Evolutionary conservation across 2,888 invertebrate genomes (phyloP).

Genomic region (Pseudanteris insignis): DNA sequence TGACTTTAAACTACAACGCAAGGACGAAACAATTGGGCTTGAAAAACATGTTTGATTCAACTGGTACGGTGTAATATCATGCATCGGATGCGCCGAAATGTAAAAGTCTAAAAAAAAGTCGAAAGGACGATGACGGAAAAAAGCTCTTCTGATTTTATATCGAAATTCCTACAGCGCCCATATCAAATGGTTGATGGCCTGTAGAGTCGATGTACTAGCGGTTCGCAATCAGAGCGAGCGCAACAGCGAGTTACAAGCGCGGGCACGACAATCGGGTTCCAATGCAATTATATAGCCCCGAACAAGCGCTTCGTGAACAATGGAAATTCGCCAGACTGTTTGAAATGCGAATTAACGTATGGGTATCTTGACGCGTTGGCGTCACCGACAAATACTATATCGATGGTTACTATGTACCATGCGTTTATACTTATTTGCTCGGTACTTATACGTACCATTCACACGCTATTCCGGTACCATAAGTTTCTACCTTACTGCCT

Average conservation of each 20-base stretch:
- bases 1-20: too few relatives aligned
- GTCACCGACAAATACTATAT: constrained; percentile 50
- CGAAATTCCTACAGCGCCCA: constrained; percentile 36
- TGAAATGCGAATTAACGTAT: constrained; percentile 61
- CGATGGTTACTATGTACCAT: constrained; percentile 33
- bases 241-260: constrained; percentile 43
- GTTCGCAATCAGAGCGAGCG: constrained; percentile 41
- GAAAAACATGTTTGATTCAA: too few relatives aligned
- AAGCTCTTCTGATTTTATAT: constrained; percentile 35
- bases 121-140: constrained; percentile 26
- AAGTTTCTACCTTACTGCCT: constrained; percentile 4
- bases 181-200: constrained; percentile 37
- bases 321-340: constrained; percentile 62
- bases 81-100: constrained; percentile 17
- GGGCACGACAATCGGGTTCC: constrained; percentile 41
- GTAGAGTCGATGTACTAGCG: constrained; percentile 38
- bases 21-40: too few relatives aligned
- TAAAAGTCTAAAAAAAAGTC: constrained; percentile 38
- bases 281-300: constrained; percentile 56
- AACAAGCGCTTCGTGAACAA: constrained; percentile 53
- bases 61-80: too few relatives aligned
- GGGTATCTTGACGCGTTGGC: constrained; percentile 57
- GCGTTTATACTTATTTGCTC: constrained; percentile 26
- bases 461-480: constrained; percentile 7
- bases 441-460: constrained; percentile 24